Base-by-base conservation (phyloP, 2,113 vertebrate genomes). In the Nematolebias whitei region DNA sequence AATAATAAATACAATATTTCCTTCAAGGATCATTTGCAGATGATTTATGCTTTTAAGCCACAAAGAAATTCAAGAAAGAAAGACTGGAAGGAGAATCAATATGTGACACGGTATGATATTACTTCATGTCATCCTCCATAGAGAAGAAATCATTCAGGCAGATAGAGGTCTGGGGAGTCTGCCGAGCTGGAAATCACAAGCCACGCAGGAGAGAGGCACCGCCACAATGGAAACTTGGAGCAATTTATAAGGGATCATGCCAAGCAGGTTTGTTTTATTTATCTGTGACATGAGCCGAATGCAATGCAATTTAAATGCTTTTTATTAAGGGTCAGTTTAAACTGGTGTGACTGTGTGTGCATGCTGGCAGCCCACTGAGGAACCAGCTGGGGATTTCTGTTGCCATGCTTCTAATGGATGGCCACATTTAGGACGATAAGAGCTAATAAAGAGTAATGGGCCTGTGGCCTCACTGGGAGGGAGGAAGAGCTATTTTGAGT, bases 1-100 rank as follows among this genome's bases (percentile, higher is more conserved):
- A 90, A 91, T 90, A 91, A 93, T 89, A 91, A 84, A 91, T 91
- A 83, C 82, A 87, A 84, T 87, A 86, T 88, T 89, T 88, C 90
- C 86, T 85, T 89, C 68, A 87, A 86, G 85, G 75, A 88, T 87
- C 81, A 83, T 88, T 88, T 86, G 75, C 23, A 35, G 71, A 78
- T 91, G 89, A 91, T 90, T 86, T 88, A 92, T 89, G 87, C 73
- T 83, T 89, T 83, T 74, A 63, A 76, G 61, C 61, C 74, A 72
- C 82, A 72, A 64, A 78, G 80, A 92, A 87, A 85, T 88, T 83
- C 67, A 63, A 80, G 81, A 87, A 85, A 81, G 73, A 81, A 61
- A 79, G 82, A 87, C 77, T 84, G 58, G 63, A 32, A 65, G 56
- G 79, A 51, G 59, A 87, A 92, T 91, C 89, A 78, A 92, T 91